phyloP scores from a whole-genome alignment of 1,140 invertebrate species.

The Bombus confusus region DNA sequence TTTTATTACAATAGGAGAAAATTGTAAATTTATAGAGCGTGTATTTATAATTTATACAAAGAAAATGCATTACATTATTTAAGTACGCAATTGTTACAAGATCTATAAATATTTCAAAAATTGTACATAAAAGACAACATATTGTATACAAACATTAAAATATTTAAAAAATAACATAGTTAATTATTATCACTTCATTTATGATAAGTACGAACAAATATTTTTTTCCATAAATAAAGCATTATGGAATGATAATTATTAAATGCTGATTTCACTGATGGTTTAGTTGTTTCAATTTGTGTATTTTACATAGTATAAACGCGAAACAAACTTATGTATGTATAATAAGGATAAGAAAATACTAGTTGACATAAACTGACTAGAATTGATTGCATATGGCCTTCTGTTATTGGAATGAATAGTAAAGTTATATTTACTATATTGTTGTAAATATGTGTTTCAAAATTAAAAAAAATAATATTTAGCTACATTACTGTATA shows the following conservation, averaged over 20 bases:
- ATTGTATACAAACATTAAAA: background rate
- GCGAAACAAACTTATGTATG: background rate
- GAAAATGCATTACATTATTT: slow-evolving; percentile 7
- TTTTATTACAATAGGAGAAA: slow-evolving; percentile 10
- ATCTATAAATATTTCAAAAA: slow-evolving; percentile 5
- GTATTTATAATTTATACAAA: slow-evolving; percentile 29
- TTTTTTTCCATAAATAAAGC: slow-evolving; percentile 22
- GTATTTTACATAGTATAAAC: background rate
- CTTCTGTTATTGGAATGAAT: background rate
- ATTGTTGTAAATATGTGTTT: background rate
- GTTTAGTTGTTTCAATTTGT: background rate
- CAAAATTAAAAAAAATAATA: background rate
- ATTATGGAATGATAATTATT: background rate
- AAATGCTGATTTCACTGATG: background rate
- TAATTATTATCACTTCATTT: background rate
- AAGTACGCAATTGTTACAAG: slow-evolving; percentile 16
- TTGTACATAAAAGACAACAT: background rate
- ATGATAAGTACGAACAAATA: background rate
- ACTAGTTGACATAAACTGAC: slow-evolving; percentile 20
- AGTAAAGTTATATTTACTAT: background rate
- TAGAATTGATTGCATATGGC: slow-evolving; percentile 21
- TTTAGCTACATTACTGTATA: background rate
- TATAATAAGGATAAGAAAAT: background rate
- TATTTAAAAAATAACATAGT: slow-evolving; percentile 10
- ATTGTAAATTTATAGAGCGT: slow-evolving; percentile 31